Percentiles rank a stretch among this genome's conserved stretches.
Evolutionary conservation across 2,797 vertebrate species (phyloP).

Genomic region (Salarias fasciatus): DNA sequence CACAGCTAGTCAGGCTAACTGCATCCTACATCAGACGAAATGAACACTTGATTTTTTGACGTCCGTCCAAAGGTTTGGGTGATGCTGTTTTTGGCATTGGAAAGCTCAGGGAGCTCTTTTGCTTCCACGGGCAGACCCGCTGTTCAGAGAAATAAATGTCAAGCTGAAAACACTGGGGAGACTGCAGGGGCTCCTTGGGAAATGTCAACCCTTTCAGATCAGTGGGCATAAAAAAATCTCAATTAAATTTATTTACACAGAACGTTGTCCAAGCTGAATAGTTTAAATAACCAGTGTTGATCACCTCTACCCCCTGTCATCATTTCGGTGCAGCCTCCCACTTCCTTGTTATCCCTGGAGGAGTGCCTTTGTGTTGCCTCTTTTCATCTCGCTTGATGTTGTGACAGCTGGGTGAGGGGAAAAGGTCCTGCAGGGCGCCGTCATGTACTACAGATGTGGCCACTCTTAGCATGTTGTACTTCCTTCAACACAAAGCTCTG

Average conservation of each 20-base stretch:
- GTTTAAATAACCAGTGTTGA: not conserved
- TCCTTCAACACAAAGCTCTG: conserved; percentile 25
- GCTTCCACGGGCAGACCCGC: not conserved
- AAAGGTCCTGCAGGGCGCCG: conserved; percentile 51
- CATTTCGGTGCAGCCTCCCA: conserved; percentile 21
- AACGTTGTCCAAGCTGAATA: too few relatives aligned
- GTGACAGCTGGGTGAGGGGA: conserved; percentile 70
- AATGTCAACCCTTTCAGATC: not conserved
- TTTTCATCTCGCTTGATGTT: conserved; percentile 61
- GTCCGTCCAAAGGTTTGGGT: too few relatives aligned
- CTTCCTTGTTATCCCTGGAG: conserved; percentile 29
- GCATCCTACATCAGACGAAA: too few relatives aligned
- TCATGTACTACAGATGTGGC: conserved; percentile 53
- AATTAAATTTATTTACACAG: not conserved
- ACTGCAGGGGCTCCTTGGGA: not conserved
- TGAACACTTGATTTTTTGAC: too few relatives aligned
- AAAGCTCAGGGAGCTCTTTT: not conserved
- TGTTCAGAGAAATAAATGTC: not conserved
- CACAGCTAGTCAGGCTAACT: too few relatives aligned
- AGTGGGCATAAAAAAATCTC: too few relatives aligned
- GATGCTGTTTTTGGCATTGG: not conserved
- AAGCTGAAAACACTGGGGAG: not conserved
- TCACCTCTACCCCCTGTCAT: not conserved
- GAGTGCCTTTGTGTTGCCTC: conserved; percentile 24
- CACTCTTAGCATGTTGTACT: conserved; percentile 31